Conservation (phyloP, 2,888 invertebrate species). For the Liodrosophila aerea region DNA sequence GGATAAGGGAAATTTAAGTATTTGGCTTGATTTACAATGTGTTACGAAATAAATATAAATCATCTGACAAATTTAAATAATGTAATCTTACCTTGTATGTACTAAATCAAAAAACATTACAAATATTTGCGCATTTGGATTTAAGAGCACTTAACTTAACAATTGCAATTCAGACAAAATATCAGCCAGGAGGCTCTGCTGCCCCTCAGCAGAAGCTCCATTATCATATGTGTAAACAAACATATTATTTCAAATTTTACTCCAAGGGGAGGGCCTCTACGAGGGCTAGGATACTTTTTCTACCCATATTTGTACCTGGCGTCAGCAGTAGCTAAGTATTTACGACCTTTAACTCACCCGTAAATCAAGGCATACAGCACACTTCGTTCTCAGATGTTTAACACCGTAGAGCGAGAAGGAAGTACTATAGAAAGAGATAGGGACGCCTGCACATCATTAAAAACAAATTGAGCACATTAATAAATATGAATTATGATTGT, state of each 20-base stretch:
- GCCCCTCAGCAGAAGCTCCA: conserved; percentile 11
- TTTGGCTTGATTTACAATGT: no score
- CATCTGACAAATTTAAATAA: no score
- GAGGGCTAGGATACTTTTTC: background rate
- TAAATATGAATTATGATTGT: conserved; percentile 70
- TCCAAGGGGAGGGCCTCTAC: background rate
- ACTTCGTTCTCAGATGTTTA: conserved; percentile 23
- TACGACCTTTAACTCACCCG: conserved; percentile 31
- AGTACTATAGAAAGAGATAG: background rate
- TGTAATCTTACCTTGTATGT: no score
- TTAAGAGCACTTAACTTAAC: conserved; percentile 22
- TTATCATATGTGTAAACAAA: conserved; percentile 43
- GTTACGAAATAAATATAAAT: no score
- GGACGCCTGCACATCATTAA: conserved; percentile 49
- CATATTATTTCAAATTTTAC: background rate
- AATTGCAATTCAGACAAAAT: conserved; percentile 11
- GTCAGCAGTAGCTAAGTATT: conserved; percentile 30
- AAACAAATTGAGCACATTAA: conserved; percentile 70
- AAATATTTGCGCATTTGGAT: conserved; percentile 34
- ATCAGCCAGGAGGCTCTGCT: background rate
- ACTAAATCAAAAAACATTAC: no score
- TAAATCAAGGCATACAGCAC: conserved; percentile 39
- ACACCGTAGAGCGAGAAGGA: background rate
- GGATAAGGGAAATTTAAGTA: no score
- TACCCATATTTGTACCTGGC: conserved; percentile 12